phyloP scores from a whole-genome alignment of 1,140 invertebrate species.

The Steinernema khuongi region DNA sequence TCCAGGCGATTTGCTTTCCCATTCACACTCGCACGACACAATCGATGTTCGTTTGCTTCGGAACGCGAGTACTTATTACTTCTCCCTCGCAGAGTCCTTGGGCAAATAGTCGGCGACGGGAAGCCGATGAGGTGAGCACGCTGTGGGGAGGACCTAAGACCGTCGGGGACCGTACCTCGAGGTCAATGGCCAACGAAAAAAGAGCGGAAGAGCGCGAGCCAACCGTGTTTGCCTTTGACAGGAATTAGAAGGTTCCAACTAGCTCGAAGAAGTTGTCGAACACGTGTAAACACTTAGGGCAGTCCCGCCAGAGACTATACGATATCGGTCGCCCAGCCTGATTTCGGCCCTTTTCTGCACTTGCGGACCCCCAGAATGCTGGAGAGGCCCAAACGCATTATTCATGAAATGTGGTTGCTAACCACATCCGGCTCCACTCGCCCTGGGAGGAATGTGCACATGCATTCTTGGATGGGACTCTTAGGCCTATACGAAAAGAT shows the following conservation, averaged over 20 bases:
- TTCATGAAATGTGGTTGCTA: no score
- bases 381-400: no score
- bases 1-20: not conserved
- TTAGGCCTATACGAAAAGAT: no score
- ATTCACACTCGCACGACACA: not conserved
- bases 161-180: not conserved
- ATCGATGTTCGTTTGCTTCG: constrained; percentile 4
- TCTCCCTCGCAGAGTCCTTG: not conserved
- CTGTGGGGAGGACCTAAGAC: not conserved
- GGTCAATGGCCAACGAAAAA: not conserved
- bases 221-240: not conserved
- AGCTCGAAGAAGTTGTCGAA: not conserved
- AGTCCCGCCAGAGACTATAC: not conserved
- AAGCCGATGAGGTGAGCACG: not conserved
- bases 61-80: constrained; percentile 16
- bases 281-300: not conserved
- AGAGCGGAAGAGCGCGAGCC: not conserved
- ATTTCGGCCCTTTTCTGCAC: not conserved
- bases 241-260: not conserved
- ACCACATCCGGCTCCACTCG: no score
- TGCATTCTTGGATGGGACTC: no score
- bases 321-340: no score
- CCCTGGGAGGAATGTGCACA: no score
- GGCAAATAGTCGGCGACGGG: constrained; percentile 5
- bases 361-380: no score